phyloP scores from a whole-genome alignment of 2,797 vertebrate genomes.

The Pangasius macronema region DNA sequence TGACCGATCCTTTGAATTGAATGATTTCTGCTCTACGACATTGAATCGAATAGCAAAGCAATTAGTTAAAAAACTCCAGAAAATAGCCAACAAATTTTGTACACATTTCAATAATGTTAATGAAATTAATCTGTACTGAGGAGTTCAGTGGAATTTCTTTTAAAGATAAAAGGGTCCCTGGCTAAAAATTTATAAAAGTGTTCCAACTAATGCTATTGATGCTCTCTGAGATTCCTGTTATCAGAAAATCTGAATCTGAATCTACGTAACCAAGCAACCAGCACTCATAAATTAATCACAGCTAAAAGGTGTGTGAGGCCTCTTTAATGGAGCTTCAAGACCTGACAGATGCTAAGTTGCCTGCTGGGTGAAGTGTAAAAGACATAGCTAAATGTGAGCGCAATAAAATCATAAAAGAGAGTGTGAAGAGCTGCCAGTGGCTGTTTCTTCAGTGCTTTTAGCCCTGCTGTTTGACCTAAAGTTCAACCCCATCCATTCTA shows the following conservation, averaged over 20 bases:
- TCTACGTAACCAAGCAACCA: slow-evolving; percentile 26
- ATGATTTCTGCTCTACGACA: neutral
- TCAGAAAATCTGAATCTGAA: neutral
- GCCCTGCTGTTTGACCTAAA: slow-evolving; percentile 32
- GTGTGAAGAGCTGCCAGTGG: slow-evolving; percentile 40
- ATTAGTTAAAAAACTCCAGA: neutral
- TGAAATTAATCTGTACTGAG: neutral
- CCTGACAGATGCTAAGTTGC: slow-evolving; percentile 53
- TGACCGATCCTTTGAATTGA: neutral
- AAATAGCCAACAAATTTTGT: no score
- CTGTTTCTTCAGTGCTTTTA: slow-evolving; percentile 41
- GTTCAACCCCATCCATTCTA: slow-evolving; percentile 18
- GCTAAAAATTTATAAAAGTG: neutral
- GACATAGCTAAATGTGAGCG: slow-evolving; percentile 53
- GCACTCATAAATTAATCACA: slow-evolving; percentile 38
- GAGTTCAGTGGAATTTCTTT: neutral
- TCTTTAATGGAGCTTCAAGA: slow-evolving; percentile 29
- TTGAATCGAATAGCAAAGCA: neutral
- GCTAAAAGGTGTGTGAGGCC: neutral
- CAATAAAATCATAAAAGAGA: slow-evolving; percentile 63
- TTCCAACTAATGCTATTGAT: neutral
- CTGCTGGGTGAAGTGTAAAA: slow-evolving; percentile 55
- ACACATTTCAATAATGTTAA: neutral
- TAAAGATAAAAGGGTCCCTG: neutral
- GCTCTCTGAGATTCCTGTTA: neutral